phyloP scores from a whole-genome alignment of 1,140 invertebrate genomes.

The Drosophila pectinifera region DNA sequence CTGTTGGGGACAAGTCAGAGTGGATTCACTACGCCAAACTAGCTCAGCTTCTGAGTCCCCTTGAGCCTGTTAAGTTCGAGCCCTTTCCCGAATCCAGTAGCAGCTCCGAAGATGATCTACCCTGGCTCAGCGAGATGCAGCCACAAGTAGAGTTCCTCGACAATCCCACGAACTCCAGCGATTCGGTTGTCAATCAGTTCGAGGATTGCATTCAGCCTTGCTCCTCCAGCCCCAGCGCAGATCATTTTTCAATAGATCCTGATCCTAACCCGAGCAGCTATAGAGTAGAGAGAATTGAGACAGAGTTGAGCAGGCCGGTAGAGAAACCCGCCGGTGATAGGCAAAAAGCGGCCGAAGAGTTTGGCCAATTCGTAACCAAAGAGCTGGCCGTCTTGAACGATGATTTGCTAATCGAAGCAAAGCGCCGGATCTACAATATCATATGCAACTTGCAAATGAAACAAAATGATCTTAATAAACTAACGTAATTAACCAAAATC shows the following conservation, averaged over 20 bases:
- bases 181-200: conserved; percentile 19
- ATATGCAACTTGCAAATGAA: conserved; percentile 52
- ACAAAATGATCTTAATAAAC: conserved; percentile 40
- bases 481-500: not conserved
- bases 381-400: conserved; percentile 41
- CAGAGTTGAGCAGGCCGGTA: not conserved
- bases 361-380: conserved; percentile 52
- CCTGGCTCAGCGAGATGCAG: conserved; percentile 13
- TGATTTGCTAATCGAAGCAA: conserved; percentile 52
- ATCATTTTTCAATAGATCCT: not conserved
- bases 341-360: conserved; percentile 30
- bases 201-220: not conserved
- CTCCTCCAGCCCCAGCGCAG: conserved; percentile 10
- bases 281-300: not conserved
- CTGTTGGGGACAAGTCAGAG: conserved; percentile 4
- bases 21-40: conserved; percentile 50
- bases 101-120: conserved; percentile 14
- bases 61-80: conserved; percentile 4
- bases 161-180: conserved; percentile 3
- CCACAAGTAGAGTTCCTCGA: not conserved
- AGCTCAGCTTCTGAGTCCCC: conserved; percentile 1
- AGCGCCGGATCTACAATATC: conserved; percentile 52
- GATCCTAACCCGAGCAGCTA: not conserved
- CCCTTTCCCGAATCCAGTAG: not conserved
- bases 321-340: not conserved